Evolutionary conservation across 1,140 invertebrate genomes (phyloP).

Genomic region (Pemphigus obesinymphae): DNA sequence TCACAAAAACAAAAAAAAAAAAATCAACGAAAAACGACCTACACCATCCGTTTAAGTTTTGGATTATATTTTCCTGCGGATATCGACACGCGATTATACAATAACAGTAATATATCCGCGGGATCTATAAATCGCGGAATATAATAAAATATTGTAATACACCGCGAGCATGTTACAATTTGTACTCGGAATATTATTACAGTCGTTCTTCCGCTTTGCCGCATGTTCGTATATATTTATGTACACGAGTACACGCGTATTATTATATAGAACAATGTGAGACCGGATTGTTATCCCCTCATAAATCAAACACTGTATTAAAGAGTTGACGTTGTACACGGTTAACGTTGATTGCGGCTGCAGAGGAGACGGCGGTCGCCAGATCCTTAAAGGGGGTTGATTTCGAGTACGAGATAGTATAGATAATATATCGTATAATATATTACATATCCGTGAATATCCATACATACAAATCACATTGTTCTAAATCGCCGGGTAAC

Average conservation of each 20-base stretch:
- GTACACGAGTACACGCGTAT: not conserved
- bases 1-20: too few relatives aligned
- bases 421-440: not conserved
- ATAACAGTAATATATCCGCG: not conserved
- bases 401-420: constrained; percentile 7
- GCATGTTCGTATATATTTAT: not conserved
- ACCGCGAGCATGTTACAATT: not conserved
- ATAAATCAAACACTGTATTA: constrained; percentile 35
- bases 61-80: too few relatives aligned
- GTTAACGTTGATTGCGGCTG: constrained; percentile 26
- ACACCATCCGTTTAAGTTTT: too few relatives aligned
- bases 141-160: not conserved
- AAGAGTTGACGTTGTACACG: constrained; percentile 21
- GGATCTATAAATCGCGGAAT: not conserved
- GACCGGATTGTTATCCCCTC: constrained; percentile 28
- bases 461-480: too few relatives aligned
- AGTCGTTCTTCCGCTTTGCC: not conserved
- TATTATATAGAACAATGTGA: constrained; percentile 11
- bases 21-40: too few relatives aligned
- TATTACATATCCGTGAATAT: too few relatives aligned
- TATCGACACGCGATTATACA: too few relatives aligned
- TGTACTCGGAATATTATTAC: constrained; percentile 11
- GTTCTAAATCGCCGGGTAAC: too few relatives aligned
- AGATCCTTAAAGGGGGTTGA: not conserved
- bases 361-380: not conserved